Evolutionary conservation across 1,140 invertebrate genomes (phyloP).

Genomic region (Drosophila cardini): DNA sequence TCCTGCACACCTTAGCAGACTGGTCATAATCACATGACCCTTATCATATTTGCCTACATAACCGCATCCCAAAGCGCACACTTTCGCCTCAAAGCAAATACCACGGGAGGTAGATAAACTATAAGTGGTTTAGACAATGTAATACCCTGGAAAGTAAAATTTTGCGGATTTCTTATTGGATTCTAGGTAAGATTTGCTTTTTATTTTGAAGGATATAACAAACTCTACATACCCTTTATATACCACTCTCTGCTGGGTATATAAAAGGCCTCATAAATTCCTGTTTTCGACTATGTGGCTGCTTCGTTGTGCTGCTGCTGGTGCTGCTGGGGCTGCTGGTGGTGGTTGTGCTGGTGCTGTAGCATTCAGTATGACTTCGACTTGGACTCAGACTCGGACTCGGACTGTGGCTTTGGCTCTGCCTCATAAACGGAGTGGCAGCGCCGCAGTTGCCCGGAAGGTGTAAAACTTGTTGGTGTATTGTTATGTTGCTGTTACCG

Average conservation of each 20-base stretch:
- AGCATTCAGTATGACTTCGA: slow-evolving; percentile 46
- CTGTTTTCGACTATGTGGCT: slow-evolving; percentile 49
- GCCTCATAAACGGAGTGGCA: slow-evolving; percentile 72
- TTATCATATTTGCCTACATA: slow-evolving; percentile 50
- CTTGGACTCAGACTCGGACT: slow-evolving; percentile 35
- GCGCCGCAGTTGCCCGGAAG: slow-evolving; percentile 57
- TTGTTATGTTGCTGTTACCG: slow-evolving; percentile 25
- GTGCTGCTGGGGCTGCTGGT: slow-evolving; percentile 19
- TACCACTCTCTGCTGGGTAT: slow-evolving; percentile 8
- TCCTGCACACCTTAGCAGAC: slow-evolving; percentile 10
- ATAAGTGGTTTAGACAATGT: neutral
- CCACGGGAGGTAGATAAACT: neutral
- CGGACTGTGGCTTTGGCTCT: slow-evolving; percentile 28
- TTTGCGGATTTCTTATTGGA: neutral
- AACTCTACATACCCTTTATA: slow-evolving; percentile 1
- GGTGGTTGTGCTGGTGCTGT: slow-evolving; percentile 38
- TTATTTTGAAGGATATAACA: neutral
- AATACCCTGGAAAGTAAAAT: slow-evolving; percentile 7
- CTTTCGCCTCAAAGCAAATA: slow-evolving; percentile 73
- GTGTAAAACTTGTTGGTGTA: slow-evolving; percentile 70
- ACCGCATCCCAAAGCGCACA: slow-evolving; percentile 65
- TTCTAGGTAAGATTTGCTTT: neutral
- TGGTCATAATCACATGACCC: slow-evolving; percentile 45
- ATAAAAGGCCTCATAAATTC: slow-evolving; percentile 63
- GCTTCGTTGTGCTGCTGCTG: slow-evolving; percentile 25